phyloP scores from a whole-genome alignment of 2,888 invertebrate genomes.

The Parelbella ahira region DNA sequence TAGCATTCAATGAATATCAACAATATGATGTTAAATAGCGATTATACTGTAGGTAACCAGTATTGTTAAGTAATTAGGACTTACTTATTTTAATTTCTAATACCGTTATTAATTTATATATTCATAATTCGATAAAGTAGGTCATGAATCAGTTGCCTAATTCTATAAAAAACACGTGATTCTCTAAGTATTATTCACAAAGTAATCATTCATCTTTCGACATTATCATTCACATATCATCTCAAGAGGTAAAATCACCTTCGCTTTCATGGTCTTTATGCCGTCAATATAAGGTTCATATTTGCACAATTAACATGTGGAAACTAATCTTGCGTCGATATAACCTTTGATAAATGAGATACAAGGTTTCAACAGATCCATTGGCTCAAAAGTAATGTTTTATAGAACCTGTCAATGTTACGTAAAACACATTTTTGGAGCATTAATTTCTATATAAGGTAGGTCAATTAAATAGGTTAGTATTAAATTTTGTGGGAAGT shows the following conservation, averaged over 20 bases:
- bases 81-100: too few species aligned
- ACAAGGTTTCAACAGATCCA: slow-evolving; percentile 10
- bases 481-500: too few species aligned
- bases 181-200: slow-evolving; percentile 21
- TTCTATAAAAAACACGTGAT: slow-evolving; percentile 36
- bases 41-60: too few species aligned
- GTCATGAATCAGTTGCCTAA: slow-evolving; percentile 5
- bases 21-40: too few species aligned
- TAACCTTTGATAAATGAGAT: slow-evolving; percentile 26
- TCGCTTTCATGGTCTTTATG: slow-evolving; percentile 15
- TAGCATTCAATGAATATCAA: too few species aligned
- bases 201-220: slow-evolving; percentile 48
- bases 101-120: too few species aligned
- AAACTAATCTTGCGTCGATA: slow-evolving; percentile 23
- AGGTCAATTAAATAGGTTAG: too few species aligned
- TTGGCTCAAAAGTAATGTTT: neutral
- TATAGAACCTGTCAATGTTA: too few species aligned
- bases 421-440: too few species aligned
- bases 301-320: slow-evolving; percentile 2
- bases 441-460: too few species aligned
- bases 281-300: slow-evolving; percentile 21
- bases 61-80: too few species aligned
- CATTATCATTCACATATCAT: slow-evolving; percentile 42
- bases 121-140: too few species aligned
- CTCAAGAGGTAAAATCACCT: slow-evolving; percentile 26